phyloP scores from a whole-genome alignment of 53 echinoderm and acorn worm species.

The Luidia sarsii region DNA sequence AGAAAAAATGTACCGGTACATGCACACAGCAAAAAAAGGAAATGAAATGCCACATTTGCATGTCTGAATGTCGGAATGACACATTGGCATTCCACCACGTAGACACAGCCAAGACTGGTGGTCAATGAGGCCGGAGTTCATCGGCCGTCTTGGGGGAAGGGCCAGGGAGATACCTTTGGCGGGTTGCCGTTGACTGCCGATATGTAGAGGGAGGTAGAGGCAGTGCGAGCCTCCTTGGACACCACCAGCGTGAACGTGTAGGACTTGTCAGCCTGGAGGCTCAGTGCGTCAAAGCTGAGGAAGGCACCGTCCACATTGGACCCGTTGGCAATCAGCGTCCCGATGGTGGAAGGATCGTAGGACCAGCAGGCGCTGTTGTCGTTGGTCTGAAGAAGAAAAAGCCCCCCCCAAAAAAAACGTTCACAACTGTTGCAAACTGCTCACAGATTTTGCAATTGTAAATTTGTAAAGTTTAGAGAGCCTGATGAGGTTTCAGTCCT shows the following conservation, averaged over 20 bases:
- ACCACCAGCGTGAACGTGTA: conserved; percentile 76
- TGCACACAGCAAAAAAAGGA: no score
- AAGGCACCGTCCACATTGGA: conserved; percentile 56
- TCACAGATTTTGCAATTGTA: no score
- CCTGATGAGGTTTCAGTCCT: no score
- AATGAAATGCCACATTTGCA: no score
- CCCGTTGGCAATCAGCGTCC: conserved; percentile 58
- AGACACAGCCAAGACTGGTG: no score
- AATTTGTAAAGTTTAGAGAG: no score
- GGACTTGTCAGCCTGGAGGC: conserved; percentile 79
- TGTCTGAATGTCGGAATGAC: no score
- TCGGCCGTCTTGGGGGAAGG: background rate
- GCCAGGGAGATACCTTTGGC: conserved; percentile 83
- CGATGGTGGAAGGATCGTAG: conserved; percentile 64
- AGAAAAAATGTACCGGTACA: no score
- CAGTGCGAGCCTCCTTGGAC: conserved; percentile 62
- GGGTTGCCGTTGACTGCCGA: conserved; percentile 82
- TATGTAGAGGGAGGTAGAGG: conserved; percentile 60
- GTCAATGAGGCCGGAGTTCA: no score
- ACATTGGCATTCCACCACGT: no score
- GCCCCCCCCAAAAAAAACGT: no score
- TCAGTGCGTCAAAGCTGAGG: conserved; percentile 77
- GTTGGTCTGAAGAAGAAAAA: conserved; percentile 33
- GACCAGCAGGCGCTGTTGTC: conserved; percentile 95
- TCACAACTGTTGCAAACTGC: no score